Evolutionary conservation across 2,113 vertebrate species (phyloP).

Genomic region (Lepisosteus osseus): DNA sequence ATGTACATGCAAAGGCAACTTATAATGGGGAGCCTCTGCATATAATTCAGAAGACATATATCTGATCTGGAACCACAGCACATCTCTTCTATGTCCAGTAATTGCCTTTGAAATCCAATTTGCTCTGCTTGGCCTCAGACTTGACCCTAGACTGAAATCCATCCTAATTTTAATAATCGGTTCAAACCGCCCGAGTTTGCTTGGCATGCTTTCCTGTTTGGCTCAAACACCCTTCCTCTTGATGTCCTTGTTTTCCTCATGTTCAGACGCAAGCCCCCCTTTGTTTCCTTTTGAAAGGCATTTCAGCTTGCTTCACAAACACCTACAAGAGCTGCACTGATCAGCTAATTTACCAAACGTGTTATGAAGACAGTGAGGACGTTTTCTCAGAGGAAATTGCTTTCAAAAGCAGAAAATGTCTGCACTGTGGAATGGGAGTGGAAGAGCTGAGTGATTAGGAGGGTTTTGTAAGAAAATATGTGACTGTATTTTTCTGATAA

Average conservation of each 20-base stretch:
- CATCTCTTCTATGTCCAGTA: neutral
- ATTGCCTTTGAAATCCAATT: neutral
- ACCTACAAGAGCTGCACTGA: neutral
- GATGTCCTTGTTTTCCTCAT: neutral
- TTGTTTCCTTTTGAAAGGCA: neutral
- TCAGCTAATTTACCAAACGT: neutral
- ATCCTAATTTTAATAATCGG: neutral
- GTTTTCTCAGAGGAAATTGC: neutral
- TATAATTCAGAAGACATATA: too few species aligned
- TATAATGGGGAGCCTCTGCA: too few species aligned
- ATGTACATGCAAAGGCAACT: too few species aligned
- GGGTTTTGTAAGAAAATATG: neutral
- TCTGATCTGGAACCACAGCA: too few species aligned
- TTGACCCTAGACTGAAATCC: neutral
- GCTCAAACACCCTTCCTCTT: neutral
- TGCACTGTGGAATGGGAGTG: neutral
- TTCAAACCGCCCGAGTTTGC: too few species aligned
- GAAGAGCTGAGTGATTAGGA: neutral
- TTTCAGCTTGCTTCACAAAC: neutral
- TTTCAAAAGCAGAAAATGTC: neutral
- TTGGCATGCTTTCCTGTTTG: too few species aligned
- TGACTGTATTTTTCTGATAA: neutral
- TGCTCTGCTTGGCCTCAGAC: neutral
- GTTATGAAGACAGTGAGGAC: neutral
- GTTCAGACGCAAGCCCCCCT: neutral